A percentile compares a stretch with the other conserved stretches of the same genome.
Evolutionary conservation across 2,888 invertebrate species (phyloP).

Genomic region (Amaurobius ferox): DNA sequence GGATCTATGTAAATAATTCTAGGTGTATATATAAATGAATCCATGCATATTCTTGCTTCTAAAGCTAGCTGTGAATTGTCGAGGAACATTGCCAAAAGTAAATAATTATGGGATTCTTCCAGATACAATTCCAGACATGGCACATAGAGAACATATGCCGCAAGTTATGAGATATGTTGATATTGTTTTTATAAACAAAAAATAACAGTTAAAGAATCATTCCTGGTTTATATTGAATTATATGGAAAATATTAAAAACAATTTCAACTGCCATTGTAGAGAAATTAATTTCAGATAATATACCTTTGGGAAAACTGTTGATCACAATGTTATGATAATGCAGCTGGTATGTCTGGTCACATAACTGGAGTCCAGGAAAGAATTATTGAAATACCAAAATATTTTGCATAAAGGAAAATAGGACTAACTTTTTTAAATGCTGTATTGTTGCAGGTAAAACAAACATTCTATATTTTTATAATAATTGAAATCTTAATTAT

Average conservation of each 20-base stretch:
- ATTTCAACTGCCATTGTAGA: background rate
- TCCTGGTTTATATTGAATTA: slow-evolving; percentile 16
- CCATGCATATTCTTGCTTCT: slow-evolving; percentile 14
- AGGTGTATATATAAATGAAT: too few relatives aligned
- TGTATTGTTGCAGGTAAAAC: too few relatives aligned
- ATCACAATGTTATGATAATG: slow-evolving; percentile 22
- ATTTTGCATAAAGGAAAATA: too few relatives aligned
- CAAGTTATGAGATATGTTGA: slow-evolving; percentile 15
- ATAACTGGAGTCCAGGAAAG: slow-evolving; percentile 4
- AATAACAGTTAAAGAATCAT: slow-evolving; percentile 21
- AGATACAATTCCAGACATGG: slow-evolving; percentile 5
- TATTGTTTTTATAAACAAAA: slow-evolving; percentile 4
- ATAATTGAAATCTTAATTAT: too few relatives aligned
- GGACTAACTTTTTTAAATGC: too few relatives aligned
- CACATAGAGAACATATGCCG: slow-evolving; percentile 1
- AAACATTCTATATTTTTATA: too few relatives aligned
- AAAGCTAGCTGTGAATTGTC: slow-evolving; percentile 3
- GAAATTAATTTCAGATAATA: slow-evolving; percentile 8
- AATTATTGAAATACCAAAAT: background rate
- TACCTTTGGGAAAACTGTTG: slow-evolving; percentile 1
- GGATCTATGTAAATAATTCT: too few relatives aligned
- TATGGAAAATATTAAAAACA: background rate
- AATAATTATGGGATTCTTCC: background rate
- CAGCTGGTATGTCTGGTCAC: slow-evolving; percentile 11
- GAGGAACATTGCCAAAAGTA: background rate